Base-by-base conservation (phyloP, 2,113 vertebrate species). In the Apistogramma diplotaenia region DNA sequence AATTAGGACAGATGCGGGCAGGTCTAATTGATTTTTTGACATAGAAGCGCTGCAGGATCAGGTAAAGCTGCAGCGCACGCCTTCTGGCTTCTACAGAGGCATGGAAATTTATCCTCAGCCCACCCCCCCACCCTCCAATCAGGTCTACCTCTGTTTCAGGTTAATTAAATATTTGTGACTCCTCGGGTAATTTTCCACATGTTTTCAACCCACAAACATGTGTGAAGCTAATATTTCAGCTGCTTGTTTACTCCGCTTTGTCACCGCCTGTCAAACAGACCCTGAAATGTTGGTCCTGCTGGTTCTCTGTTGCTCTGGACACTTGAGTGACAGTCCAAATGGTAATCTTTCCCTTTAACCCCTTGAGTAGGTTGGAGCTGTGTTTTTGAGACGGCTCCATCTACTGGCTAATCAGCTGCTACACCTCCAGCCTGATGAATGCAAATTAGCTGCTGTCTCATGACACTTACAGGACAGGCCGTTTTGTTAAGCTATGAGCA, bases 401-500 rank as follows among this genome's bases (percentile, higher is more conserved):
- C 95, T 96, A 90, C 94, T 95, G 95, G 95, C 70, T 95, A 90
- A 93, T 94, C 84, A 89, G 51, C 90, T 7, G 18, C 90, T 82
- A 37, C 86, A 86, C 92, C 81, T 85, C 85, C 76, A 56, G 29
- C 23, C 23, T 82, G 88, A 88, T 92, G 74, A 78, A 90, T 91
- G 87, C 72, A 89, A 89, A 91, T 89, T 0, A 86, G 10, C 67
- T 46, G 46, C 65, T 59, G 58, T 61, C 57, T 78, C 31, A 21
- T 49, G 77, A 75, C 85, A 58, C 55, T 74, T 29, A 86, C 35
- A 46, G 56, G 19, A 74, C 4, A 19, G 71, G 29, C 55, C 54
- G 61, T 74, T 78, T 62, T 57, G 35, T 75, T 78, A n/a, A 13
- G 59, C 57, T 78, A 77, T 85, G 76, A 77, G 60, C n/a, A 40